Percentiles rank a stretch among this genome's conserved stretches.
Conservation (phyloP, 2,113 vertebrate genomes). For the Recurvirostra avosetta region DNA sequence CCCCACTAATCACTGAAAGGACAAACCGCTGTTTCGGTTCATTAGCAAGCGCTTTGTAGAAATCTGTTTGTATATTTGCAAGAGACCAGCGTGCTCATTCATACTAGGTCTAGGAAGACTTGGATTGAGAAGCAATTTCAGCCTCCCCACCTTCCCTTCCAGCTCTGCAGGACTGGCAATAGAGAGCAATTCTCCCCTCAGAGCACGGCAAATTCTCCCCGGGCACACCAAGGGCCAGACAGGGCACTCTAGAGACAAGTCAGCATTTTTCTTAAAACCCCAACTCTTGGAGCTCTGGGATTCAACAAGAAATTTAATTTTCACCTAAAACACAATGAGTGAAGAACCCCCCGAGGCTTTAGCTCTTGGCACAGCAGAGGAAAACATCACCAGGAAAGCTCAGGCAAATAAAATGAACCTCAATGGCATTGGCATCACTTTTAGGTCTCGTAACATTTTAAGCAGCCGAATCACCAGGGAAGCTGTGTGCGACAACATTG, state of each 20-base stretch:
- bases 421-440: neutral
- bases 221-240: neutral
- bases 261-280: neutral
- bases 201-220: neutral
- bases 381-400: neutral
- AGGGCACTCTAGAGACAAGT: neutral
- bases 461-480: neutral
- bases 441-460: neutral
- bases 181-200: neutral
- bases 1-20: slow-evolving; percentile 9
- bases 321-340: neutral
- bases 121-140: neutral
- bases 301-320: slow-evolving; percentile 13
- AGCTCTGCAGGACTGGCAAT: neutral
- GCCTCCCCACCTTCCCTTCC: neutral
- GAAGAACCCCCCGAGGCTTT: neutral
- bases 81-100: neutral
- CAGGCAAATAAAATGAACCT: neutral
- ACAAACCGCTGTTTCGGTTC: neutral
- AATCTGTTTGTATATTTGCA: neutral
- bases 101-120: neutral
- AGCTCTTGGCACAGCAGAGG: neutral
- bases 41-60: neutral
- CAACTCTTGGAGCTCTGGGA: neutral
- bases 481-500: neutral